Base-by-base conservation (phyloP, 2,113 vertebrate species). In the Ondatra zibethicus region DNA sequence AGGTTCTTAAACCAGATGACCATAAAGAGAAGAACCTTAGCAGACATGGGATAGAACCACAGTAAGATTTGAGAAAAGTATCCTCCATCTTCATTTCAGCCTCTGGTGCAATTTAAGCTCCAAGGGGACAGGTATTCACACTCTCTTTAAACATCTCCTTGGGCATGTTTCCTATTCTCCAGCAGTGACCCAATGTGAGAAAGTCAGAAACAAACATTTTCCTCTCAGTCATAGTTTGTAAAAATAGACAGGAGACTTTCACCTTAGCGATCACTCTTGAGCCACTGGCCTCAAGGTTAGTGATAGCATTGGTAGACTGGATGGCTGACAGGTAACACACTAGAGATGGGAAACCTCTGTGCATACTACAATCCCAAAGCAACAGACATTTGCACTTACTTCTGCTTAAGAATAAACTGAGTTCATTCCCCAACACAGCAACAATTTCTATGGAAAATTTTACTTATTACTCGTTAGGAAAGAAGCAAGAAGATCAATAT, bases 381-480 rank as follows among this genome's bases (percentile, higher is more conserved):
- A 75, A 72, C 68, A 88, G 36, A 1, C 45, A 0, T 76, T 61
- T 25, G 1, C 27, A 8, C 55, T 90, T 61, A 76, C 61, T 76
- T 97, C 70, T 77, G 45, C 66, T 13, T 72, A 42, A 73, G 7
- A 86, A 13, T 52, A 82, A 92, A 42, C 45, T 42, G 84, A 72
- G 9, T 68, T 45, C 8, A 80, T 8, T 73, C 58, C 66, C 75
- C 29, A 11, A n/a, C 9, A 58, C 70, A 16, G 52, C 42, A 93
- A 50, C 11, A 6, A 25, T 39, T 13, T 39, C 42, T 16, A 39
- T 50, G 29, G 52, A 33, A 66, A 82, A 31, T 13, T 52, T 91
- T 39, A 72, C 66, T 33, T 76, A 68, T 58, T 72, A 31, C 75
- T 89, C 33, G 70, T 93, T 66, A 77, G 50, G 17, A 96, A 95